phyloP scores from a whole-genome alignment of 2,797 vertebrate genomes.

The Rhynchonycteris naso region DNA sequence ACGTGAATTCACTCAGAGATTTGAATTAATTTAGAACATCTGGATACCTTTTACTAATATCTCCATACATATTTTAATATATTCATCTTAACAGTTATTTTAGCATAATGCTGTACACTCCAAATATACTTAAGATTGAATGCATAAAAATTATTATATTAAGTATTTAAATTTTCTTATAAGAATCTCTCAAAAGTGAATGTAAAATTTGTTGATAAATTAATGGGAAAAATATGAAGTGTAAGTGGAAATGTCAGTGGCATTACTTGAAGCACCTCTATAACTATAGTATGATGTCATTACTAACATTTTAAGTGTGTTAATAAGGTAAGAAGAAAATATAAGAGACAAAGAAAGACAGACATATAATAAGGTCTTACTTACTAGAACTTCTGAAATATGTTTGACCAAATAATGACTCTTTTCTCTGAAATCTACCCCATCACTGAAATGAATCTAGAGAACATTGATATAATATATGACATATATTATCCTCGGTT shows the following conservation, averaged over 20 bases:
- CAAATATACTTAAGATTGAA: not conserved
- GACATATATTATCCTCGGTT: not conserved
- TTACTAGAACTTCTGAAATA: not conserved
- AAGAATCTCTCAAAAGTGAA: not conserved
- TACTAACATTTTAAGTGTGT: not conserved
- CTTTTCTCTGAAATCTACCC: not conserved
- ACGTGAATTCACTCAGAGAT: not conserved
- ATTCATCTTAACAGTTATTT: not conserved
- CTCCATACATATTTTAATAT: not conserved
- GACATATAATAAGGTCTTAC: not conserved
- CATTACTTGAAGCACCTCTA: not conserved
- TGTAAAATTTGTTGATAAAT: constrained; percentile 27
- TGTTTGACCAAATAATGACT: not conserved
- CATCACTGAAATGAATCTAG: not conserved
- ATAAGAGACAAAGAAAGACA: not conserved
- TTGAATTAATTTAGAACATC: not conserved
- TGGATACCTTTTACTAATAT: not conserved
- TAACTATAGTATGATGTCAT: not conserved
- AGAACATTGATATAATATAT: not conserved
- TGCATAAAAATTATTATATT: not conserved
- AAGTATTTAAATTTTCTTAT: constrained; percentile 26
- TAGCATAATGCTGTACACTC: not conserved
- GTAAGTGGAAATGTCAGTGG: not conserved
- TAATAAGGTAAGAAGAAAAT: not conserved
- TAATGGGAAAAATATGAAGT: not conserved